Evolutionary conservation across 2,113 vertebrate species (phyloP).

Genomic region (Ochotona princeps): DNA sequence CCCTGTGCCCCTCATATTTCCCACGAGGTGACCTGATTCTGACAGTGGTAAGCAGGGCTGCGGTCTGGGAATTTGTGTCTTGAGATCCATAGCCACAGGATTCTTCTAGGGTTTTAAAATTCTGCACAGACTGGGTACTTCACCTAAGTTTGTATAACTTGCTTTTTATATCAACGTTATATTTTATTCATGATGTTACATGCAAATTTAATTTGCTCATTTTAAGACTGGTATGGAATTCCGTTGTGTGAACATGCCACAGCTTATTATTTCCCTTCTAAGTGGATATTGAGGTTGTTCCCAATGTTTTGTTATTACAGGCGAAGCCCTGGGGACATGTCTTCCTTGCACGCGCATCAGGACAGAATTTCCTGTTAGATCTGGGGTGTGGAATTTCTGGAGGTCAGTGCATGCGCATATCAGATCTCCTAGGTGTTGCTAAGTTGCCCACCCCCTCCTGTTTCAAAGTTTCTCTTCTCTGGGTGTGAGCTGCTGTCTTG

Average conservation of each 20-base stretch:
- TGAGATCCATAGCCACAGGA: neutral
- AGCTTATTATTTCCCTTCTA: slow-evolving; percentile 47
- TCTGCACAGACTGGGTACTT: slow-evolving; percentile 44
- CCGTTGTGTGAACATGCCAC: slow-evolving; percentile 14
- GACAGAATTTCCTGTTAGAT: neutral
- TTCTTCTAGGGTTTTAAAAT: slow-evolving; percentile 10
- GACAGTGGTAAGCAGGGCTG: neutral
- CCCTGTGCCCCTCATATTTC: neutral
- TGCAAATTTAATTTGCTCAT: slow-evolving; percentile 67
- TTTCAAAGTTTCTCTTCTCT: no score
- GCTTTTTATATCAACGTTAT: slow-evolving; percentile 62
- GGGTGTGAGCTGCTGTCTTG: neutral
- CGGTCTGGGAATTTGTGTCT: neutral
- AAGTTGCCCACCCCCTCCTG: neutral
- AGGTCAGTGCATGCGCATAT: neutral
- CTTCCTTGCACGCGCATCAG: neutral
- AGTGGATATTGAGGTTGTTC: slow-evolving; percentile 5
- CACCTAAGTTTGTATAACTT: slow-evolving; percentile 47
- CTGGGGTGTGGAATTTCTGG: neutral
- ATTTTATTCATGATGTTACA: slow-evolving; percentile 65
- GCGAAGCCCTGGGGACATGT: neutral
- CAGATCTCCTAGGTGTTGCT: neutral
- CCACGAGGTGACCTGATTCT: neutral
- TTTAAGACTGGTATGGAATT: slow-evolving; percentile 58
- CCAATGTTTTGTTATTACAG: neutral